Evolutionary conservation across 2,797 vertebrate species (phyloP), one percentile per base, ranked within the genome.

Genomic region (Eutrigla gurnardus): DNA sequence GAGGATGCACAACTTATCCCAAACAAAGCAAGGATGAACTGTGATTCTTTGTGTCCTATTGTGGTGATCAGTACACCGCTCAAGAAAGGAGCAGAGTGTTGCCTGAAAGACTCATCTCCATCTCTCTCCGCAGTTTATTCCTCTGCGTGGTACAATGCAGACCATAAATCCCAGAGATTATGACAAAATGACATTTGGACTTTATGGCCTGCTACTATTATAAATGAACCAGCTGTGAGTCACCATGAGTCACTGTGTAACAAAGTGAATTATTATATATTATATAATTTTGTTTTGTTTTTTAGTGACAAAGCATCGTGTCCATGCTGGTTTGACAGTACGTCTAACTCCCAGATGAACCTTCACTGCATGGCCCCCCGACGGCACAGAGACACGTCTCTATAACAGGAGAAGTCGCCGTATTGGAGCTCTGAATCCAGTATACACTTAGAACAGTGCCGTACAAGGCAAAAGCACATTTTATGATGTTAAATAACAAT

Each of bases 161-260:
- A 73, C 65, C 80, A 86, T 83, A 75, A 81, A 89, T 85, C 73
- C 18, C 35, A 0, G 5, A 59, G 33, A 78, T 78, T 72, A 76
- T 42, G 45, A 50, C 14, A 59, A 77, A 86, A 63, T 83, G 59
- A 58, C 52, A 43, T 63, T 55, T 45, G 42, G 49, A 66, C 3
- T 18, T 75, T 63, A 76, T 43, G 40, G 47, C 57, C 65, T 78
- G 69, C 50, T 62, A 42, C 39, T 10, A 49, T 81, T 83, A 75
- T 75, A 68, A 49, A 87, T 87, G 70, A 76, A 53, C 43, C 49
- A 81, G 47, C 65, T 75, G 70, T 43, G 80, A 75, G 39, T 85
- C 54, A 60, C 65, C 73, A 68, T 43, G 80, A 75, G 39, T 85
- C 54, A 60, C 14, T 54, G 60, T 67, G 25, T 59, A 69, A 78